phyloP scores from a whole-genome alignment of 2,797 vertebrate species.

The Sebastes cheni region DNA sequence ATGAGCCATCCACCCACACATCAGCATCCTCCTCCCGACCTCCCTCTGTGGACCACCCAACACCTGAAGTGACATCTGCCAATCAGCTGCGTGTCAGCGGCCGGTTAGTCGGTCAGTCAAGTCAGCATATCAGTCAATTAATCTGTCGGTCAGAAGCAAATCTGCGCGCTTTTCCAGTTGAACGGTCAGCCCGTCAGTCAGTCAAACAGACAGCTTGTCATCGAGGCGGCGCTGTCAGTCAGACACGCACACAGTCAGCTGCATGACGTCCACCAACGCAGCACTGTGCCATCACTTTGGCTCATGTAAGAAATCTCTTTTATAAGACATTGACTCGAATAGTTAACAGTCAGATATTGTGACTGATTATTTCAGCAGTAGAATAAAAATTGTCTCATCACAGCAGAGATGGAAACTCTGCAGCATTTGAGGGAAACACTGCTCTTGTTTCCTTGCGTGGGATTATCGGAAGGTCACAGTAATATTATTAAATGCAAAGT shows the following conservation, averaged over 20 bases:
- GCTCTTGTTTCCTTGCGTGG: not conserved
- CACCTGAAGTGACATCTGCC: slow-evolving; percentile 55
- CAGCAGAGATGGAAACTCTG: not conserved
- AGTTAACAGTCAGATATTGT: not conserved
- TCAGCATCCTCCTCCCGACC: slow-evolving; percentile 13
- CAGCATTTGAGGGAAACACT: not conserved
- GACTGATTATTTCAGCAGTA: not conserved
- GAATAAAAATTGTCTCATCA: not conserved
- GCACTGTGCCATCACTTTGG: not conserved
- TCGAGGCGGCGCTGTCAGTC: slow-evolving; percentile 24
- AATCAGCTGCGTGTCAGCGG: slow-evolving; percentile 39
- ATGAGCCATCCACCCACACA: slow-evolving; percentile 9
- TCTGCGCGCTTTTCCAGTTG: slow-evolving; percentile 10
- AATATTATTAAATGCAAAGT: not conserved
- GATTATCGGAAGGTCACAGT: not conserved
- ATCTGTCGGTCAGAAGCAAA: slow-evolving; percentile 28
- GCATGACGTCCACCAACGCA: not conserved
- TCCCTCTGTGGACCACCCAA: slow-evolving; percentile 45
- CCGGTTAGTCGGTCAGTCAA: slow-evolving; percentile 43
- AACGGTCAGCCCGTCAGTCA: slow-evolving; percentile 37
- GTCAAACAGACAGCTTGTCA: not conserved
- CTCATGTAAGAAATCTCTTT: not conserved
- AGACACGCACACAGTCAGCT: slow-evolving; percentile 28
- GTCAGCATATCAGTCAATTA: slow-evolving; percentile 51
- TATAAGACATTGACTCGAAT: not conserved